phyloP scores from a whole-genome alignment of 2,797 vertebrate species.

The Ciconia nigra region DNA sequence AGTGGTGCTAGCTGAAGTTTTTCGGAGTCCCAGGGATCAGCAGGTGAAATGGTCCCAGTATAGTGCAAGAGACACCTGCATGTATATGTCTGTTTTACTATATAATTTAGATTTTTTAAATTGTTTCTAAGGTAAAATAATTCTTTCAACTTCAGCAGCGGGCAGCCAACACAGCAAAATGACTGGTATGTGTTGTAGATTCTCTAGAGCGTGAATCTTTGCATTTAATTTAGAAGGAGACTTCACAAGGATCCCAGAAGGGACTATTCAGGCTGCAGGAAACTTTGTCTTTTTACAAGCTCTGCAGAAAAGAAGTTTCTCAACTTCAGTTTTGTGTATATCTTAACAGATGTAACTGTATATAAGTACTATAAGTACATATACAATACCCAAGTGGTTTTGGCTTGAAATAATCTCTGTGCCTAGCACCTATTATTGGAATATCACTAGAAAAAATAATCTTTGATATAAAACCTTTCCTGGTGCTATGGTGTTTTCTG shows the following conservation, averaged over 20 bases:
- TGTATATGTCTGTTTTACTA: not conserved
- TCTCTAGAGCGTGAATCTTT: slow-evolving; percentile 37
- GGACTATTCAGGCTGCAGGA: not conserved
- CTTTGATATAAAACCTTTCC: not conserved
- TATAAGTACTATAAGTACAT: not conserved
- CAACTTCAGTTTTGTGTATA: not conserved
- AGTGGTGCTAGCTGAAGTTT: slow-evolving; percentile 56
- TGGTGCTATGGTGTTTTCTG: not conserved
- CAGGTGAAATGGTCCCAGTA: slow-evolving; percentile 90
- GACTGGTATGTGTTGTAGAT: slow-evolving; percentile 38
- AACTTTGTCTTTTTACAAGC: not conserved
- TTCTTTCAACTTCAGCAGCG: slow-evolving; percentile 8
- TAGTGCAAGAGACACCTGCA: not conserved
- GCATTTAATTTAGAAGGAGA: slow-evolving; percentile 24
- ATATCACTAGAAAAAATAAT: not conserved
- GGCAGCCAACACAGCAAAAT: slow-evolving; percentile 38
- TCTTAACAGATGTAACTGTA: not conserved
- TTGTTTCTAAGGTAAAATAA: not conserved
- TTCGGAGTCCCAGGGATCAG: slow-evolving; percentile 92
- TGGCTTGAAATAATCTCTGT: not conserved
- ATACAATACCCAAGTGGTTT: not conserved
- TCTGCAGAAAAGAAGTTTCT: not conserved
- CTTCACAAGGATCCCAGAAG: not conserved
- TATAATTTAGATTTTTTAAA: not conserved
- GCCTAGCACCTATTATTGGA: not conserved